A percentile compares a stretch with the other conserved stretches of the same genome.
These are phyloP conservation scores for Bellardia pandia DNA, from an alignment of 2,888 invertebrate genomes.

Conservation along the genomic window DNA sequence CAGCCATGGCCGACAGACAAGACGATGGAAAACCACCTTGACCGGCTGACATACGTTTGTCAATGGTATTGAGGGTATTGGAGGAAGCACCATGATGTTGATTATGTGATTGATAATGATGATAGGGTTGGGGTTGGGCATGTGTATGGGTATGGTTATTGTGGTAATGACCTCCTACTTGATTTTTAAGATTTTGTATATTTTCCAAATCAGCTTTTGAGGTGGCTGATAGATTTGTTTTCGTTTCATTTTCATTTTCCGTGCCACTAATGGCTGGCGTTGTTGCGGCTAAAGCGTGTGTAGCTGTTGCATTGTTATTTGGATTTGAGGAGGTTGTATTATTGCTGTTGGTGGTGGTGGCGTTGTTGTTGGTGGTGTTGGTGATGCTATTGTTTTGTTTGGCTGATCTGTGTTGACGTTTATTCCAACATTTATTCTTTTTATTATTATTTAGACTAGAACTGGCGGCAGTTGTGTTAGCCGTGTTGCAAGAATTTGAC, in stretches of 20 bases:
- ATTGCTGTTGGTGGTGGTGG: constrained; percentile 55
- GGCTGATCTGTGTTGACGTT: constrained; percentile 81
- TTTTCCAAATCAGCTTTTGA: constrained; percentile 83
- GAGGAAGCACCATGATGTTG: constrained; percentile 54
- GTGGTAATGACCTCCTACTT: constrained; percentile 76
- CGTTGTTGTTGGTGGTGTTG: constrained; percentile 69
- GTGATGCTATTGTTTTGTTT: constrained; percentile 75
- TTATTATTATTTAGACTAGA: constrained; percentile 71
- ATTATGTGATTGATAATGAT: constrained; percentile 63
- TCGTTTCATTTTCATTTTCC: constrained; percentile 63
- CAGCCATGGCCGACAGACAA: constrained; percentile 67
- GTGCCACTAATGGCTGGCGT: constrained; percentile 34
- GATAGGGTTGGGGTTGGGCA: constrained; percentile 41
- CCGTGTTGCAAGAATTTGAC: constrained; percentile 33
- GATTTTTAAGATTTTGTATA: constrained; percentile 83
- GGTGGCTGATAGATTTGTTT: constrained; percentile 64
- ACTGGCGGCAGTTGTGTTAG: constrained; percentile 72
- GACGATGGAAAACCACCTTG: constrained; percentile 54
- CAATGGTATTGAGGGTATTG: constrained; percentile 33
- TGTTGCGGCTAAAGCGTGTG: constrained; percentile 32
- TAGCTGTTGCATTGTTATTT: constrained; percentile 60
- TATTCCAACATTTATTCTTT: constrained; percentile 82
- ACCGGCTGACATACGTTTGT: constrained; percentile 68
- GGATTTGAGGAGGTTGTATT: constrained; percentile 66
- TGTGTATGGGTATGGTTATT: constrained; percentile 63